Percentiles rank a stretch among this genome's conserved stretches.
These are phyloP conservation scores for Salpingus planirostris DNA, from an alignment of 2,888 invertebrate genomes.

Conservation along the genomic window DNA sequence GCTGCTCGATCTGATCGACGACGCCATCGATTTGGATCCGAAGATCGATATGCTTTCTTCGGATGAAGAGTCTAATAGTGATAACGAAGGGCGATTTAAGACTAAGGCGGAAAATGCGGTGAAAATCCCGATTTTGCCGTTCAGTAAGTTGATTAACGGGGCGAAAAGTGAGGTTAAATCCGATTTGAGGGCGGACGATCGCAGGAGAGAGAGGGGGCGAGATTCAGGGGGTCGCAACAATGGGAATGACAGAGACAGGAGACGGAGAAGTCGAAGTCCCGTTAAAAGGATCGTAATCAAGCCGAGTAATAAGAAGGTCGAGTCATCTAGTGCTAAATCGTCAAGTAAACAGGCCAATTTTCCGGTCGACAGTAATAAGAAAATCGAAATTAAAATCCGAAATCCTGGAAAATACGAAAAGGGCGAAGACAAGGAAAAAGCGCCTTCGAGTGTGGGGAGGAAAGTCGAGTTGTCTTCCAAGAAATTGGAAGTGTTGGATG, in stretches of 20 bases:
- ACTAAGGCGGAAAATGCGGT: constrained; percentile 17
- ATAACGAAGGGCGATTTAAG: constrained; percentile 40
- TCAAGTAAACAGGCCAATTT: constrained; percentile 5
- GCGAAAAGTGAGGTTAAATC: constrained; percentile 10
- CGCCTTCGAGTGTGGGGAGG: constrained; percentile 13
- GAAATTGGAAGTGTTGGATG: neutral
- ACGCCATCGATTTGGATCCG: constrained; percentile 26
- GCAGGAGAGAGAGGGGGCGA: constrained; percentile 1
- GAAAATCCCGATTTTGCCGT: constrained; percentile 17
- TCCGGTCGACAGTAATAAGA: constrained; percentile 20
- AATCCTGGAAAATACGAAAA: constrained; percentile 35
- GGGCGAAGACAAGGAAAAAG: constrained; percentile 22
- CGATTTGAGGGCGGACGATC: constrained; percentile 1
- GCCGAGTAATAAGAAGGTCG: constrained; percentile 6
- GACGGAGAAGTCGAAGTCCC: constrained; percentile 9
- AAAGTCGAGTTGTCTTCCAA: neutral
- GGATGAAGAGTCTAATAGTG: constrained; percentile 38
- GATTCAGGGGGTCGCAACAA: neutral
- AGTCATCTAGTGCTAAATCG: constrained; percentile 11
- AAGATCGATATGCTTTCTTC: constrained; percentile 37
- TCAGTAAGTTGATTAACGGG: constrained; percentile 23
- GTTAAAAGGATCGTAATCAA: constrained; percentile 4
- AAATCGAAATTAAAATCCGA: constrained; percentile 38
- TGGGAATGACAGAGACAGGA: constrained; percentile 6
- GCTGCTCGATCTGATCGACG: constrained; percentile 21